Base-by-base conservation (phyloP, 2,888 invertebrate genomes). In the Caenorhabditis sinica region DNA sequence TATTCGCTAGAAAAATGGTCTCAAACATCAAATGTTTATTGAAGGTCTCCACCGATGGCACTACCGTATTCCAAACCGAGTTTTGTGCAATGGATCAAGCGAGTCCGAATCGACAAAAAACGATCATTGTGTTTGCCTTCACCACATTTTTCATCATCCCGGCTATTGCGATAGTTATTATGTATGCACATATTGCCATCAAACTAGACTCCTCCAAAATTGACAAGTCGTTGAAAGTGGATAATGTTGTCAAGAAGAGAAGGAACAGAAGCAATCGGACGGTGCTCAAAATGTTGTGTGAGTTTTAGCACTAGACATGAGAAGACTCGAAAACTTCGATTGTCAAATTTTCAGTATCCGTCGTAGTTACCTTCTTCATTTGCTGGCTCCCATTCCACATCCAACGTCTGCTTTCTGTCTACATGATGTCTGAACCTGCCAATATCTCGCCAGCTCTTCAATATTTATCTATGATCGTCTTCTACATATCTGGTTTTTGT, bases 311-410 rank as follows among this genome's bases (percentile, higher is more conserved):
- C n/a, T n/a, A n/a, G n/a, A n/a, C n/a, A n/a, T n/a, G n/a, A 28
- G 28, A 13, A 25, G 28, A 56, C 20, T 13, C 13, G 25, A 20
- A 45, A 33, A n/a, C n/a, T n/a, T n/a, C n/a, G n/a, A n/a, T n/a
- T n/a, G n/a, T 56, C 15, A 9, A 30, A 86, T 75, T 94, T 94
- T 17, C 94, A 97, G 97, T 96, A 89, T 96, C 96, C 2, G 97
- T 97, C 28, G 97, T 97, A 73, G 94, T 97, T 9, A 96, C 96
- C 43, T 97, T 97, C 94, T 97, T 97, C 94, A 94, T 97, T 15
- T 97, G 97, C 93, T 97, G 97, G 97, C 96, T 97, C 0, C 97
- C 97, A 36, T 97, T 97, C 94, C 97, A 97, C 94, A 95, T 96
- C 85, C 97, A 97, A 93, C 94, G 97, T 8, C 94, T 97, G 73